Evolutionary conservation across 1,140 invertebrate species (phyloP).

Genomic region (Magallana ariakensis): DNA sequence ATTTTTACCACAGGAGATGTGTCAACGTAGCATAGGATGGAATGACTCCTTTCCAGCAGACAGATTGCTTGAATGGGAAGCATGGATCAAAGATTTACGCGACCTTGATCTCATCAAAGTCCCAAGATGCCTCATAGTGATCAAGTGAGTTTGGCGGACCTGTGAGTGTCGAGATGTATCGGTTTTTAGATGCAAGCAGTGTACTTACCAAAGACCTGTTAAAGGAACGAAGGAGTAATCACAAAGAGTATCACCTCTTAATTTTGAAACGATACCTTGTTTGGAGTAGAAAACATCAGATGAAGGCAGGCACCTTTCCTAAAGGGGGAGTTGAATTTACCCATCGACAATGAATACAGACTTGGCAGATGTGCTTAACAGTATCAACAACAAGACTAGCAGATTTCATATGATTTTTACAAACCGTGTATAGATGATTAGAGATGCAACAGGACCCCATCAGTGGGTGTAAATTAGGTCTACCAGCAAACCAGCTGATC

Average conservation of each 20-base stretch:
- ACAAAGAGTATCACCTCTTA: conserved; percentile 55
- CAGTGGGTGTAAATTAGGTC: conserved; percentile 51
- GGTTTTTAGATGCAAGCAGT: conserved; percentile 66
- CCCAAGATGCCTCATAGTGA: conserved; percentile 55
- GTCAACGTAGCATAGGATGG: no score
- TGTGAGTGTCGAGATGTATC: conserved; percentile 46
- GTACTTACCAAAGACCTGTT: conserved; percentile 57
- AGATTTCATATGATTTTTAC: conserved; percentile 64
- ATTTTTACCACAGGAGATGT: no score
- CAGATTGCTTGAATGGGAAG: no score
- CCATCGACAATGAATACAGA: conserved; percentile 28
- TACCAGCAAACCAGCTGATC: conserved; percentile 57
- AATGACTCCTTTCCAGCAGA: no score
- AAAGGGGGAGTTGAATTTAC: conserved; percentile 46
- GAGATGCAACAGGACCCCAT: conserved; percentile 23
- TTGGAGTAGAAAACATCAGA: conserved; percentile 57
- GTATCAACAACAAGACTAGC: conserved; percentile 57
- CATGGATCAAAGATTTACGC: no score
- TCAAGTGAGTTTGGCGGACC: conserved; percentile 56
- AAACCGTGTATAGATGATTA: conserved; percentile 57
- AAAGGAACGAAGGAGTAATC: conserved; percentile 44
- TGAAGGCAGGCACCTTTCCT: conserved; percentile 45
- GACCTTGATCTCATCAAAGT: conserved; percentile 30
- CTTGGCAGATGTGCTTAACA: conserved; percentile 50
- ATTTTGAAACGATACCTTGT: conserved; percentile 53